Evolutionary conservation across 2,797 vertebrate species (phyloP), one percentile per base, ranked within the genome.

Genomic region (Ctenopoma kingsleyae): DNA sequence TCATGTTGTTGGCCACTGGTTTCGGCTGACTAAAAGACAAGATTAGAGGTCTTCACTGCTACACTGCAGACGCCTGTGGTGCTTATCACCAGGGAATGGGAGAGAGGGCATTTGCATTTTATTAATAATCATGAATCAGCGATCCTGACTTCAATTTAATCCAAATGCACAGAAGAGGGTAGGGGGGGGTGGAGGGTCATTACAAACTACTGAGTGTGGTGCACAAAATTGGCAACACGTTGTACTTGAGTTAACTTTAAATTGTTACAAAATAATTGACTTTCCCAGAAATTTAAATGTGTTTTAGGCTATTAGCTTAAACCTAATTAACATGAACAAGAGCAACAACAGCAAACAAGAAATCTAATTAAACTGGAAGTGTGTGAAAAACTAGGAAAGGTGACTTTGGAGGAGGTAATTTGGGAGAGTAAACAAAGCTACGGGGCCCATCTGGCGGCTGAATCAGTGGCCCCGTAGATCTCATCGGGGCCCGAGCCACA

Each of bases 1-100:
- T 98, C 97, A 97, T 98, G 91, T 95, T 96, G 76, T 89, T 76
- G 91, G 87, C 83, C 85, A 93, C 90, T 75, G 93, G 84, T 90
- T 90, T 92, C 90, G 87, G 92, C 91, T 91, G 93, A 94, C 94
- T 93, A 93, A 80, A 92, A 92, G 85, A 89, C 89, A 93, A 94
- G 87, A 93, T 92, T 82, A 93, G 76, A 93, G 86, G 90, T 86
- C 88, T 91, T 90, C 86, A 88, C 87, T 85, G 81, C 85, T 79
- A 61, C 63, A 5, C 89, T 81, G 80, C 71, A 74, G 72, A 83
- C 67, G 65, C 72, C 75, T 35, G 64, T 40, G 77, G 71, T 49
- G 75, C 81, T 54, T 40, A 66, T 69, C 78, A 81, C 82, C 71
- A n/a, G 77, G 74, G 74, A 40, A 59, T 52, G 57, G 66, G 74